phyloP scores from a whole-genome alignment of 2,113 vertebrate genomes.

The Phrynocephalus versicolor region DNA sequence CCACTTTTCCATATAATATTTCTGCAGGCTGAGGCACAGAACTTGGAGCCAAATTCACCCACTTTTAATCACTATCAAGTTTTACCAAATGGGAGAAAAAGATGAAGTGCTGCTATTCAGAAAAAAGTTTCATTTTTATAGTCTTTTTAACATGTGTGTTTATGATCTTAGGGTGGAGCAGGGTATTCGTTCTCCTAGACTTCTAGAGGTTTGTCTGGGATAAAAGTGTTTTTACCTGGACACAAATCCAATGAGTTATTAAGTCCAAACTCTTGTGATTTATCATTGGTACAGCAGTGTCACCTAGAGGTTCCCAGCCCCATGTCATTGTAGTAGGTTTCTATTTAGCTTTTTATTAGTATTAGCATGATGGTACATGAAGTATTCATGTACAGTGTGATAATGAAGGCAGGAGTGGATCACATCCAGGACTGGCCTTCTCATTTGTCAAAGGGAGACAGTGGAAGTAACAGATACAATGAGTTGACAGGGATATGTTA shows the following conservation, averaged over 20 bases:
- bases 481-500: background rate
- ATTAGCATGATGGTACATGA: background rate
- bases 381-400: background rate
- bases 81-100: constrained; percentile 9
- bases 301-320: constrained; percentile 2
- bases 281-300: constrained; percentile 7
- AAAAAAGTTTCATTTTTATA: background rate
- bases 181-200: constrained; percentile 21
- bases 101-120: constrained; percentile 46
- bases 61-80: constrained; percentile 32
- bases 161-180: rapidly evolving
- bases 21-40: constrained; percentile 61
- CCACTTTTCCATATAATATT: constrained; percentile 57
- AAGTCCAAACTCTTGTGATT: background rate
- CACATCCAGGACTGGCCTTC: background rate
- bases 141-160: constrained; percentile 39
- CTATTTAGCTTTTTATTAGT: background rate
- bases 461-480: background rate
- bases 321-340: background rate
- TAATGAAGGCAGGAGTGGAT: background rate
- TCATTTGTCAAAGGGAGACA: background rate
- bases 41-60: constrained; percentile 51
- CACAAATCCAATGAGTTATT: background rate
- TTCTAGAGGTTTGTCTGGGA: background rate
- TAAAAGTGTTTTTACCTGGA: background rate